phyloP scores from a whole-genome alignment of 1,140 invertebrate species.

The Drosophila micromelanica region DNA sequence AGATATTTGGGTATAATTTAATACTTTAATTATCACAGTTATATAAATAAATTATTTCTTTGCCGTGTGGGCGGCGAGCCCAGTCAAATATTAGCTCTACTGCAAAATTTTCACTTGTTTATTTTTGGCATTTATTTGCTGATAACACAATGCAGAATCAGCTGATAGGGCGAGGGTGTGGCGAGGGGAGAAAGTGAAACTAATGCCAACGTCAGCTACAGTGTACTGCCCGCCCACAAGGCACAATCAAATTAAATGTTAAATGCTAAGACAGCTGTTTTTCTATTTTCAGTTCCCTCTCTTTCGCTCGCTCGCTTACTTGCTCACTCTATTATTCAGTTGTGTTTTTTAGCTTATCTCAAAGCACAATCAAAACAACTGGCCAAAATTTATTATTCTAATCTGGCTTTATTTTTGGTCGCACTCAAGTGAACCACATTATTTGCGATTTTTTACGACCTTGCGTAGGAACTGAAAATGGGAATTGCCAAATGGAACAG shows the following conservation, averaged over 20 bases:
- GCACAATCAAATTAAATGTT: constrained; percentile 20
- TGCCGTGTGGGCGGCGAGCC: neutral
- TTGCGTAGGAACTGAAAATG: constrained; percentile 8
- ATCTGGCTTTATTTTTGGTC: constrained; percentile 35
- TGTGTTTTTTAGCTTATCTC: constrained; percentile 25
- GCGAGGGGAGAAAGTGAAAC: neutral
- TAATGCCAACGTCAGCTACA: neutral
- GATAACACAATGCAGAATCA: constrained; percentile 12
- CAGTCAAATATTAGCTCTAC: neutral
- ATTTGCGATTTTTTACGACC: constrained; percentile 24
- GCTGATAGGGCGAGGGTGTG: neutral
- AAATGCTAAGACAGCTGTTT: constrained; percentile 27
- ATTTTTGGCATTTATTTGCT: constrained; percentile 9
- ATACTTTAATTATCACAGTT: too few species aligned
- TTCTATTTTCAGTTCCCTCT: constrained; percentile 1
- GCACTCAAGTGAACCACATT: constrained; percentile 21
- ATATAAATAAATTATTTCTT: neutral
- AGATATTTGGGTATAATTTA: too few species aligned
- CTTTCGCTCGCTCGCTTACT: too few species aligned
- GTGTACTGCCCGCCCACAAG: neutral
- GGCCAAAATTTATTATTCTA: constrained; percentile 24
- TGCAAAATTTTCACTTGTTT: constrained; percentile 6
- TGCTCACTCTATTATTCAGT: too few species aligned
- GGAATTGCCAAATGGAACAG: neutral
- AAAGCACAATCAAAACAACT: neutral